Conservation (phyloP, 2,113 vertebrate species). For the Dendropsophus ebraccatus region DNA sequence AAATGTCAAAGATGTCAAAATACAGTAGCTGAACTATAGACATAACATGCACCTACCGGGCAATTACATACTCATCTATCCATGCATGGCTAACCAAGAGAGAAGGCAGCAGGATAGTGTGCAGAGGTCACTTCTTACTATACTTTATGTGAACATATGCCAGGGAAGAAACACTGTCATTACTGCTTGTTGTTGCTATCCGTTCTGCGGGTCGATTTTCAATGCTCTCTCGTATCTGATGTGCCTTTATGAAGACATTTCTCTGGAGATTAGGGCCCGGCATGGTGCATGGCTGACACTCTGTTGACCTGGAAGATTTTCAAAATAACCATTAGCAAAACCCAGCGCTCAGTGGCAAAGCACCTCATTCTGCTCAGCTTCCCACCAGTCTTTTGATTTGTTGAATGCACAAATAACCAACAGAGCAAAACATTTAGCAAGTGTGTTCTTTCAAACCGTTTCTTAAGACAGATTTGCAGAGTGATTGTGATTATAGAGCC, state of each 20-base stretch:
- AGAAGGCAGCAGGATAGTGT: not conserved
- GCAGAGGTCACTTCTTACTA: not conserved
- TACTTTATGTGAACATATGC: constrained; percentile 7
- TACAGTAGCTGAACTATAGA: constrained; percentile 2
- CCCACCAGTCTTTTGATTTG: constrained; percentile 16
- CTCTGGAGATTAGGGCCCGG: not conserved
- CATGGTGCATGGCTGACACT: not conserved
- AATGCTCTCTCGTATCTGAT: not conserved
- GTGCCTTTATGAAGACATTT: constrained; percentile 1
- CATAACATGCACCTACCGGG: constrained; percentile 19
- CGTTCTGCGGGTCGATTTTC: not conserved
- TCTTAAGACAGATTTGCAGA: constrained; percentile 19
- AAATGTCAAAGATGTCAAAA: constrained; percentile 45
- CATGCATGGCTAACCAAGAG: constrained; percentile 43
- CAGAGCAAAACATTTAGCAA: not conserved
- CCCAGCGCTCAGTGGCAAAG: not conserved
- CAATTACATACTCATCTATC: constrained; percentile 26
- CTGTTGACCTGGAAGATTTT: constrained; percentile 38
- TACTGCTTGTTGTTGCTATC: not conserved
- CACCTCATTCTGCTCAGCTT: not conserved
- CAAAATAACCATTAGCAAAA: constrained; percentile 34
- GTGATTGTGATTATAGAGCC: not conserved
- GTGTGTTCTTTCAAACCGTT: constrained; percentile 21
- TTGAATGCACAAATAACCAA: constrained; percentile 27
- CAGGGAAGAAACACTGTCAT: not conserved